Evolutionary conservation across 2,113 vertebrate genomes (phyloP).

Genomic region (Heterochromis multidens): DNA sequence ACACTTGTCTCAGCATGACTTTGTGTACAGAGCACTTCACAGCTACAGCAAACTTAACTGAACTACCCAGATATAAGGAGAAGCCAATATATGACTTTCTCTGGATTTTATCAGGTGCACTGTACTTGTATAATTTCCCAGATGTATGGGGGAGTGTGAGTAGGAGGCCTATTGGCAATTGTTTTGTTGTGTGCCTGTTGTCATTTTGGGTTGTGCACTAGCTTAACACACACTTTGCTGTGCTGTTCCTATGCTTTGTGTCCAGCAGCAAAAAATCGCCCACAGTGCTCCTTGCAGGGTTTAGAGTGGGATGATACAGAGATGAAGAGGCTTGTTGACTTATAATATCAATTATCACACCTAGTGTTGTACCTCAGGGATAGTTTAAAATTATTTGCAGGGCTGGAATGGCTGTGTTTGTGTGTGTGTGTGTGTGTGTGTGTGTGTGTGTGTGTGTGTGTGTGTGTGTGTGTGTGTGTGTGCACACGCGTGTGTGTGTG

Average conservation of each 20-base stretch:
- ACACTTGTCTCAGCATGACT: neutral
- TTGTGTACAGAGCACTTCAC: neutral
- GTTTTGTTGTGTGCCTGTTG: conserved; percentile 1
- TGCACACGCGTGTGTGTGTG: too few species aligned
- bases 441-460: neutral
- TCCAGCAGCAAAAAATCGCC: conserved; percentile 17
- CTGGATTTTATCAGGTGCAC: neutral
- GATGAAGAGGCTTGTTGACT: conserved; percentile 47
- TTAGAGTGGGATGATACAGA: conserved; percentile 18
- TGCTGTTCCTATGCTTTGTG: neutral
- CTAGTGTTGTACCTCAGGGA: conserved; percentile 3
- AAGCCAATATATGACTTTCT: neutral
- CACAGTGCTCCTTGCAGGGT: conserved; percentile 8
- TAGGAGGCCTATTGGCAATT: neutral
- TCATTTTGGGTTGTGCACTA: conserved; percentile 3
- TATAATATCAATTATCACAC: conserved; percentile 31
- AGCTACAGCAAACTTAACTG: neutral
- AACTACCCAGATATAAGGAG: neutral
- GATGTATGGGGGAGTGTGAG: conserved; percentile 2
- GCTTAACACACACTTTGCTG: neutral
- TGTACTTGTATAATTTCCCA: conserved; percentile 33
- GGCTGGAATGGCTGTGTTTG: neutral
- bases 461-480: neutral
- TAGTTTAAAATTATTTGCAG: conserved; percentile 21
- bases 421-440: neutral